Evolutionary conservation across 2,113 vertebrate species (phyloP), one percentile per base, ranked within the genome.

Genomic region (Bubo blakistoni): DNA sequence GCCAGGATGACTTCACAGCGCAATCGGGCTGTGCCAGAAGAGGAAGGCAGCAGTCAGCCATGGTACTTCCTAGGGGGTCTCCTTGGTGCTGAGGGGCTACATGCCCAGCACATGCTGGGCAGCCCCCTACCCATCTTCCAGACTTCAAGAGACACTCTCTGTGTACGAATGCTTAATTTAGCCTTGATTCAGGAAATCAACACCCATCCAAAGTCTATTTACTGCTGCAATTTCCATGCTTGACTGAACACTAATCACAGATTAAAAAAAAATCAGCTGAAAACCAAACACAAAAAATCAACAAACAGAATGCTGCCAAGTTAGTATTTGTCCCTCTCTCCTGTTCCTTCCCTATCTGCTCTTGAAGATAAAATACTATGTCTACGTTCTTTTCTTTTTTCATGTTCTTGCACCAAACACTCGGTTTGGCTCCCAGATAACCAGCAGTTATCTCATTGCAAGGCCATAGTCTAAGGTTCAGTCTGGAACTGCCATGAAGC

Each of bases 11-110:
- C 16, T 27, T 74, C 47, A 7, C 40, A 27, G 46, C 0, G 2
- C 29, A 8, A 4, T 20, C 61, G 14, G 17, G n/a, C 40, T 61
- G n/a, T 54, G 51, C 26, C 36, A 34, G 47, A 40, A 59, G 58
- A 66, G 67, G 57, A 70, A 9, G 10, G 36, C 73, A 90, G 78
- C 1, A 3, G 12, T 34, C 2, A 2, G 34, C 34, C 2, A 0
- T 6, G 54, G 11, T 18, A 6, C 20, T 26, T 74, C 52, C 65
- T 32, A 11, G 25, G 10, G 5, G 2, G 2, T 14, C 20, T 58
- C 55, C 46, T 49, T 10, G 6, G 40, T 42, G 44, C 54, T 0
- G 0, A 74, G 19, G 44, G n/a, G 16, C 65, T 81, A 25, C 2
- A 3, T 22, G 66, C 38, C 74, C 47, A 44, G n/a, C 76, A 55